Evolutionary conservation across 2,888 invertebrate species (phyloP).

Genomic region (Xestia sexstrigata): DNA sequence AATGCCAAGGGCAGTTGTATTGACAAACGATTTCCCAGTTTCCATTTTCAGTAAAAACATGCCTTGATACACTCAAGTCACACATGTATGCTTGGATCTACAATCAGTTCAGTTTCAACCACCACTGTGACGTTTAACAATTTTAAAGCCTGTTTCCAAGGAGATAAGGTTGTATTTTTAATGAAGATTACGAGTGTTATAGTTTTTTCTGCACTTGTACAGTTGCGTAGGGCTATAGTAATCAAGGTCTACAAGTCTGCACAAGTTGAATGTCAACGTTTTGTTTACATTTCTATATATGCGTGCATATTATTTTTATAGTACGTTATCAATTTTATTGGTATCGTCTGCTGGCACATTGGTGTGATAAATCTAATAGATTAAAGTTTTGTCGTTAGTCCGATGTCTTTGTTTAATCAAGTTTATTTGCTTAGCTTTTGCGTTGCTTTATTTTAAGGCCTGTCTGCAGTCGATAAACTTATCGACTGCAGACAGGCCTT

Average conservation of each 20-base stretch:
- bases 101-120: slow-evolving; percentile 57
- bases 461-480: slow-evolving; percentile 3
- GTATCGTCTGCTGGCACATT: slow-evolving; percentile 49
- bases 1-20: slow-evolving; percentile 84
- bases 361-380: slow-evolving; percentile 46
- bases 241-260: slow-evolving; percentile 86
- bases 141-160: slow-evolving; percentile 43
- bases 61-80: slow-evolving; percentile 77
- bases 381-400: slow-evolving; percentile 32
- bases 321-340: slow-evolving; percentile 52
- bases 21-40: slow-evolving; percentile 85
- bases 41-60: slow-evolving; percentile 90
- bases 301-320: slow-evolving; percentile 55
- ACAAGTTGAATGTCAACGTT: slow-evolving; percentile 87
- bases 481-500: no score
- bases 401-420: slow-evolving; percentile 46
- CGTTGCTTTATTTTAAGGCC: slow-evolving; percentile 11
- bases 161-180: slow-evolving; percentile 66
- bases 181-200: slow-evolving; percentile 52
- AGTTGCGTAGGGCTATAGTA: slow-evolving; percentile 76
- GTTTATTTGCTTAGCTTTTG: slow-evolving; percentile 21
- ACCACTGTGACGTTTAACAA: slow-evolving; percentile 35
- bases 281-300: slow-evolving; percentile 83
- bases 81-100: slow-evolving; percentile 65
- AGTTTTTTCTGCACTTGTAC: slow-evolving; percentile 63